Percentiles rank a stretch among this genome's conserved stretches.
Evolutionary conservation across 1,140 invertebrate genomes (phyloP).

Genomic region (Neelides sp.): DNA sequence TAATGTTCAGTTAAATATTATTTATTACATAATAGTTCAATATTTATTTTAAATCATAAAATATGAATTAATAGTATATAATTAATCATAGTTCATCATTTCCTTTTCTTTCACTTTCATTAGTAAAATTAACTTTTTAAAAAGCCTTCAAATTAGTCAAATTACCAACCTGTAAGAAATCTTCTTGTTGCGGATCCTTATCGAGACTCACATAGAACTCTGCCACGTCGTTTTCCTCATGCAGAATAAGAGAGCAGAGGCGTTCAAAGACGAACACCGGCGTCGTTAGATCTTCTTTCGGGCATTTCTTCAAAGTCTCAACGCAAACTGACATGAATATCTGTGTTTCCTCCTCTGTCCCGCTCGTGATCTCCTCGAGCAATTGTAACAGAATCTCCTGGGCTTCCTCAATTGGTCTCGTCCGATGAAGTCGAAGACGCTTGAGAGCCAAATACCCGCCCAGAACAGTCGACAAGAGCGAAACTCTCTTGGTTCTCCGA

Average conservation of each 20-base stretch:
- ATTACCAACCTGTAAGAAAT: constrained; percentile 90
- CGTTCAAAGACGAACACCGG: constrained; percentile 96
- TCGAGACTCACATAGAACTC: constrained; percentile 94
- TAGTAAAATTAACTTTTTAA: constrained; percentile 11
- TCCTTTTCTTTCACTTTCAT: background rate
- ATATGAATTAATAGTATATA: background rate
- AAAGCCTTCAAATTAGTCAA: no score
- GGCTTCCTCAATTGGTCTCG: constrained; percentile 87
- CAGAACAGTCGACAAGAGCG: constrained; percentile 69
- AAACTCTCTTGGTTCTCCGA: constrained; percentile 40
- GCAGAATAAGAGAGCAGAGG: constrained; percentile 92
- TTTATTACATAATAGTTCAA: no score
- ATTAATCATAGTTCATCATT: background rate
- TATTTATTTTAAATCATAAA: background rate
- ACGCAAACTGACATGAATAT: constrained; percentile 96
- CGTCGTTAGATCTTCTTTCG: constrained; percentile 79
- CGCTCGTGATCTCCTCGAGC: constrained; percentile 90
- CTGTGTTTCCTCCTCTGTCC: constrained; percentile 88
- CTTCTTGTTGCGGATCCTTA: constrained; percentile 97
- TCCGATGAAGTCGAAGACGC: constrained; percentile 83
- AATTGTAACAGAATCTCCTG: constrained; percentile 89
- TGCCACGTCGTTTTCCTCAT: constrained; percentile 89
- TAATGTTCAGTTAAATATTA: no score
- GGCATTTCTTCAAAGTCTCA: constrained; percentile 87
- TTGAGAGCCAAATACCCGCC: constrained; percentile 86